phyloP scores from a whole-genome alignment of 2,888 invertebrate genomes.

The Scaptomyza polygonia region DNA sequence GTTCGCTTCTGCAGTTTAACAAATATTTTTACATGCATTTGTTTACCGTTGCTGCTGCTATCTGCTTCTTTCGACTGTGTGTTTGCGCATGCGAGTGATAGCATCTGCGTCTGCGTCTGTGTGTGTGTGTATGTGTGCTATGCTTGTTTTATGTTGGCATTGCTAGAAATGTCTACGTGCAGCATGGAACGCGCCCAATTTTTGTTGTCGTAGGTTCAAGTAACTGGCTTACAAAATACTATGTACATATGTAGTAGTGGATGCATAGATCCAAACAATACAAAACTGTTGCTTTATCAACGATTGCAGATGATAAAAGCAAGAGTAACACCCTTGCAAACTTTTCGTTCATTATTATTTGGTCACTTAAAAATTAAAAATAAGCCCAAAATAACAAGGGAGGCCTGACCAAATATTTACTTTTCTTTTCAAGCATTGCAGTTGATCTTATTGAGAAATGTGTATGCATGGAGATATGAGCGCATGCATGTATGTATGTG shows the following conservation, averaged over 20 bases:
- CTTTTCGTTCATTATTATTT: slow-evolving; percentile 37
- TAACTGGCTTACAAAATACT: not conserved
- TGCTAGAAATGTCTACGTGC: slow-evolving; percentile 61
- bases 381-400: slow-evolving; percentile 38
- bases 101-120: slow-evolving; percentile 1
- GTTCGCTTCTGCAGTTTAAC: not conserved
- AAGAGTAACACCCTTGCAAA: slow-evolving; percentile 9
- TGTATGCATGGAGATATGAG: not conserved
- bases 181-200: slow-evolving; percentile 30
- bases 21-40: slow-evolving; percentile 2
- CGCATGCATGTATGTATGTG: not conserved
- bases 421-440: not conserved
- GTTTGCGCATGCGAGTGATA: slow-evolving; percentile 6
- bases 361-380: slow-evolving; percentile 44
- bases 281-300: slow-evolving; percentile 39
- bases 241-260: too few relatives aligned
- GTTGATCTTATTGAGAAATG: not conserved
- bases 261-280: not conserved
- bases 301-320: slow-evolving; percentile 42
- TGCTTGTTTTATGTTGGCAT: slow-evolving; percentile 23
- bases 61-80: slow-evolving; percentile 31
- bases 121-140: slow-evolving; percentile 6
- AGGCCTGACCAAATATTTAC: not conserved
- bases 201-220: slow-evolving; percentile 57
- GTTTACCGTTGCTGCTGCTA: slow-evolving; percentile 15